A percentile compares a stretch with the other conserved stretches of the same genome.
phyloP scores from a whole-genome alignment of 1,140 invertebrate species.

The Caenorhabditis elegans region WBcel235 BX284606.5:6329501-6330000 shows the following conservation, averaged over 20 bases:
- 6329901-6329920: slow-evolving; percentile 21
- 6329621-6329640: slow-evolving; percentile 54
- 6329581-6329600: slow-evolving; percentile 38
- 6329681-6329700: slow-evolving; percentile 41
- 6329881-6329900: slow-evolving; percentile 35
- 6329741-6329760: slow-evolving; percentile 32
- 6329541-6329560: slow-evolving; percentile 47
- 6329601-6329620: slow-evolving; percentile 50
- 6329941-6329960: slow-evolving; percentile 27
- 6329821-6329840: slow-evolving; percentile 32
- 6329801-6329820: slow-evolving; percentile 36
- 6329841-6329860: slow-evolving; percentile 37
- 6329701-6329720: slow-evolving; percentile 44
- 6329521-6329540: slow-evolving; percentile 52
- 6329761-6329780: slow-evolving; percentile 39
- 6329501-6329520: slow-evolving; percentile 54
- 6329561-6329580: slow-evolving; percentile 50
- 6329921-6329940: slow-evolving; percentile 41
- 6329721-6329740: slow-evolving; percentile 13
- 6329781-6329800: slow-evolving; percentile 40
- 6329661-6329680: slow-evolving; percentile 42
- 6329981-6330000: slow-evolving; percentile 41
- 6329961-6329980: slow-evolving; percentile 34
- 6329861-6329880: slow-evolving; percentile 33
- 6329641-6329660: slow-evolving; percentile 45